Conservation (phyloP, 2,113 vertebrate species). For the Rhynchopsitta pachyrhyncha region DNA sequence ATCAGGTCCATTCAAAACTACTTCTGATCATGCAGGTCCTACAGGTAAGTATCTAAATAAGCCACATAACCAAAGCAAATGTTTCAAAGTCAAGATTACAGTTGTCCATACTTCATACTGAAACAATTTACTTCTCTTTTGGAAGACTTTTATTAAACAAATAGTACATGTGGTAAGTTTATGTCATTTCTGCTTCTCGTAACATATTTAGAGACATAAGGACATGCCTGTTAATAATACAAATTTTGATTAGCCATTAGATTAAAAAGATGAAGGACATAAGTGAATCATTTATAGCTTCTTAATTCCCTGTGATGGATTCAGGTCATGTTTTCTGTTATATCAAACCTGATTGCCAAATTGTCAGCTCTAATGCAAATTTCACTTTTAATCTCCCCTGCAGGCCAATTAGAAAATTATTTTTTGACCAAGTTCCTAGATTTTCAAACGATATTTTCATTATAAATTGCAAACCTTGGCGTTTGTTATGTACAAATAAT, state of each 20-base stretch:
- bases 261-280: constrained; percentile 3
- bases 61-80: neutral
- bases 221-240: neutral
- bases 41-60: neutral
- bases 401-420: constrained; percentile 50
- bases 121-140: neutral
- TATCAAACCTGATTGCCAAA: constrained; percentile 59
- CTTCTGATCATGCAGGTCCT: neutral
- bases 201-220: neutral
- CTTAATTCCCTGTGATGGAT: constrained; percentile 64
- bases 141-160: neutral
- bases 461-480: neutral
- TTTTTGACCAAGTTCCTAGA: constrained; percentile 16
- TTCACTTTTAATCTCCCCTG: constrained; percentile 42
- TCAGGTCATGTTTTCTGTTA: constrained; percentile 64
- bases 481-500: neutral
- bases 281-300: constrained; percentile 38
- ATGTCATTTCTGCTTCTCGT: neutral
- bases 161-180: neutral
- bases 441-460: neutral
- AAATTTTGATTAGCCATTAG: neutral
- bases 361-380: constrained; percentile 62
- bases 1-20: neutral
- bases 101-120: neutral
- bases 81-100: neutral